phyloP scores from a whole-genome alignment of 2,888 invertebrate genomes.

The Junonia oenone region DNA sequence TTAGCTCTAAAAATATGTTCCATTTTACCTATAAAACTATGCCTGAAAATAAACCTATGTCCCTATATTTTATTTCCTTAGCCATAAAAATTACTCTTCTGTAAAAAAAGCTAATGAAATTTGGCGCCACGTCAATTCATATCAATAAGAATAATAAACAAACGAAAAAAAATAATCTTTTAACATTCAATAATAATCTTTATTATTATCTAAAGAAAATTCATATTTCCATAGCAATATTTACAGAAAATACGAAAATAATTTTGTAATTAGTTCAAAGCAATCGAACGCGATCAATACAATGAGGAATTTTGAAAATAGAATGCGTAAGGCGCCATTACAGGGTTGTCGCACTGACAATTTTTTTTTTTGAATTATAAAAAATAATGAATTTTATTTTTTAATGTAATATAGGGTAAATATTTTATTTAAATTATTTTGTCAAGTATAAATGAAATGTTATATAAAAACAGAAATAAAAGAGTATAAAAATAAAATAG shows the following conservation, averaged over 20 bases:
- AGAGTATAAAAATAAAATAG: too few relatives aligned
- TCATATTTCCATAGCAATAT: conserved; percentile 5
- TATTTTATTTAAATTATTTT: too few relatives aligned
- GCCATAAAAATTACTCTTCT: background rate
- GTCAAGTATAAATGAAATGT: too few relatives aligned
- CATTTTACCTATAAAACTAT: too few relatives aligned
- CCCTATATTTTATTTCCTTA: background rate
- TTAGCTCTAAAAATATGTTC: too few relatives aligned
- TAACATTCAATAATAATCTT: conserved; percentile 1
- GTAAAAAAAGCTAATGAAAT: conserved; percentile 35
- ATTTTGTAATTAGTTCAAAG: conserved; percentile 42
- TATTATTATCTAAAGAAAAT: background rate
- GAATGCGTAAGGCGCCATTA: conserved; percentile 59
- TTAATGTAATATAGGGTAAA: too few relatives aligned
- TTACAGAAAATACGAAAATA: conserved; percentile 20
- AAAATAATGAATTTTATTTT: too few relatives aligned
- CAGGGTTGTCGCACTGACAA: conserved; percentile 58
- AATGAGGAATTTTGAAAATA: conserved; percentile 62
- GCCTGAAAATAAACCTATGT: too few relatives aligned
- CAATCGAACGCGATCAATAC: conserved; percentile 57
- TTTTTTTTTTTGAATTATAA: too few relatives aligned
- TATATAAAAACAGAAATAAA: too few relatives aligned
- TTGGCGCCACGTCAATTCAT: conserved; percentile 36
- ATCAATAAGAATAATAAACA: conserved; percentile 40
- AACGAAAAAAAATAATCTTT: conserved; percentile 34